These are phyloP conservation scores for Drosophila guanche DNA, from an alignment of 1,140 invertebrate species.

Conservation along the genomic window DNA sequence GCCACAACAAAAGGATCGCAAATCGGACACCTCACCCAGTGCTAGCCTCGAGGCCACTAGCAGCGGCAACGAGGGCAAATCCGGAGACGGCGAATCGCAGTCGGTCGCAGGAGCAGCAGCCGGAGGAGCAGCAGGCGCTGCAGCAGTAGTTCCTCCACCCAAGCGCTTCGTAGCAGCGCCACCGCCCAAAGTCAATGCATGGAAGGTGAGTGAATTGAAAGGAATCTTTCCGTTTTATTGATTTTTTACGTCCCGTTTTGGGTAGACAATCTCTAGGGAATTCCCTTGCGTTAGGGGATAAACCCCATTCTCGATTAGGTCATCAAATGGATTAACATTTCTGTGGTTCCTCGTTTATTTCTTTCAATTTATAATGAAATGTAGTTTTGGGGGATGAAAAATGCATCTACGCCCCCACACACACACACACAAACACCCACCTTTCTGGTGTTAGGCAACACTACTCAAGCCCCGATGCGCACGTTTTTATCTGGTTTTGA, in stretches of 20 bases:
- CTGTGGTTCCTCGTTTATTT: too few relatives aligned
- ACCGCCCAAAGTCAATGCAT: slow-evolving; percentile 85
- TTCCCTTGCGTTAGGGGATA: too few relatives aligned
- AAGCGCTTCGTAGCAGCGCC: slow-evolving; percentile 85
- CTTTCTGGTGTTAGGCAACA: too few relatives aligned
- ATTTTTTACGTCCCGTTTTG: too few relatives aligned
- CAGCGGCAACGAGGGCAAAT: slow-evolving; percentile 71
- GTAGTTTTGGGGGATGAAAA: too few relatives aligned
- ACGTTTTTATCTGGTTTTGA: slow-evolving; percentile 6
- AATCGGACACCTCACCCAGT: slow-evolving; percentile 73
- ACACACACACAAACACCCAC: too few relatives aligned
- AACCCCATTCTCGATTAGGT: too few relatives aligned
- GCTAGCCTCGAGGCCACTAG: slow-evolving; percentile 71
- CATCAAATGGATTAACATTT: too few relatives aligned
- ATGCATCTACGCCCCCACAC: too few relatives aligned
- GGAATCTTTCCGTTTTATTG: too few relatives aligned
- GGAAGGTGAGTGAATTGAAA: slow-evolving; percentile 84
- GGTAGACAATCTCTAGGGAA: too few relatives aligned
- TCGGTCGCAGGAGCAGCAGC: slow-evolving; percentile 18
- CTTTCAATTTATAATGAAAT: too few relatives aligned
- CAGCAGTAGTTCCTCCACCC: slow-evolving; percentile 65
- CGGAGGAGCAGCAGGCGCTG: slow-evolving; percentile 18
- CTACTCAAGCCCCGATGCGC: background rate
- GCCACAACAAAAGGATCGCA: slow-evolving; percentile 70
- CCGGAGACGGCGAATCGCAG: slow-evolving; percentile 57